phyloP scores from a whole-genome alignment of 1,140 invertebrate species.

The Heterodera schachtii region DNA sequence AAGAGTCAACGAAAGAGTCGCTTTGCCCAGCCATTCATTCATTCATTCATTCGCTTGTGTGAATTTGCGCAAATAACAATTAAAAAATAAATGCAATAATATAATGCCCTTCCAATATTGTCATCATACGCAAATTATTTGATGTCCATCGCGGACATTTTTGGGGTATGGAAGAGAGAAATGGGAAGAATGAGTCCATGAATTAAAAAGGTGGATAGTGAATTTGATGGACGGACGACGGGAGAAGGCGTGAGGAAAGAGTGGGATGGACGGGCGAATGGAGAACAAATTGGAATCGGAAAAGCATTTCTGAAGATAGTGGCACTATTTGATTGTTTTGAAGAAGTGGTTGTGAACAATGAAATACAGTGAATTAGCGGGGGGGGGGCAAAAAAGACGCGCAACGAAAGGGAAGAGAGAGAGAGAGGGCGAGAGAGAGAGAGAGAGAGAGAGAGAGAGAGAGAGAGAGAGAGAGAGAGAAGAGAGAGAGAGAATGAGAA shows the following conservation, averaged over 20 bases:
- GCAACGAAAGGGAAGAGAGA: neutral
- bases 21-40: too few species aligned
- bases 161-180: neutral
- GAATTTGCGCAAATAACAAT: conserved; percentile 7
- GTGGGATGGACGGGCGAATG: neutral
- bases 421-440: neutral
- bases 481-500: neutral
- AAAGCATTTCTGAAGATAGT: too few species aligned
- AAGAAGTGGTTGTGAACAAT: too few species aligned
- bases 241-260: too few species aligned
- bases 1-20: too few species aligned
- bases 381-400: neutral
- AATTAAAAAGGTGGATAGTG: neutral
- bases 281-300: too few species aligned
- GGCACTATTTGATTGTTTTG: too few species aligned
- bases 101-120: neutral
- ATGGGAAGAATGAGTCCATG: neutral
- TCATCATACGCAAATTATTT: neutral
- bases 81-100: neutral
- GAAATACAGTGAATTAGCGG: too few species aligned
- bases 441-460: neutral
- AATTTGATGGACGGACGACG: too few species aligned
- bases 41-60: neutral
- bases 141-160: neutral
- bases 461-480: neutral